phyloP scores from a whole-genome alignment of 2,113 vertebrate species.

The Ctenomys sociabilis region DNA sequence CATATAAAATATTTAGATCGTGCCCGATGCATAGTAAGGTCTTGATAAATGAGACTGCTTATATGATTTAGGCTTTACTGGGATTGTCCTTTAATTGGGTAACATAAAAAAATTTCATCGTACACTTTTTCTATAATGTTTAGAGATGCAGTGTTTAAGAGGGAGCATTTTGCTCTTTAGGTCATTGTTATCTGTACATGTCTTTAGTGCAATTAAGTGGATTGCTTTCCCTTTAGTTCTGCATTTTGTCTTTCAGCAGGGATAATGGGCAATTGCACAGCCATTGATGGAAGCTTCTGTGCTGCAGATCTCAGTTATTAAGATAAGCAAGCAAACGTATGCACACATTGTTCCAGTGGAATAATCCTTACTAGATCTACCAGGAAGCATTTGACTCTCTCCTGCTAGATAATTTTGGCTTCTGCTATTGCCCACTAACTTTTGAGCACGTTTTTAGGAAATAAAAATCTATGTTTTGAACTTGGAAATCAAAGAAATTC shows the following conservation, averaged over 20 bases:
- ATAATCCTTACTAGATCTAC: neutral
- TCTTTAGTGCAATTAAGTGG: neutral
- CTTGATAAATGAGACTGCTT: slow-evolving; percentile 59
- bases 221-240: neutral
- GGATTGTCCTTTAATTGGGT: slow-evolving; percentile 36
- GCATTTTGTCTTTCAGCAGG: slow-evolving; percentile 41
- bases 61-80: slow-evolving; percentile 2
- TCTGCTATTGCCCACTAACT: neutral
- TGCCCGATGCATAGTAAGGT: neutral
- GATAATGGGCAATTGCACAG: slow-evolving; percentile 25
- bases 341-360: neutral
- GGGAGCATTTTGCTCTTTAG: slow-evolving; percentile 17
- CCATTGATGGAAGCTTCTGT: slow-evolving; percentile 16
- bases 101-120: slow-evolving; percentile 49
- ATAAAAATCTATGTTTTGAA: neutral
- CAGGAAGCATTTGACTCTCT: neutral
- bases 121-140: neutral
- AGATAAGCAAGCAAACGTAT: slow-evolving; percentile 20
- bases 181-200: slow-evolving; percentile 3
- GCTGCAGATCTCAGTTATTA: neutral
- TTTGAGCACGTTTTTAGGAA: neutral
- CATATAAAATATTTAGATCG: neutral
- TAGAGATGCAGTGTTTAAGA: neutral
- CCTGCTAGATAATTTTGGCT: neutral
- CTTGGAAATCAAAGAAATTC: neutral